Evolutionary conservation across 2,888 invertebrate genomes (phyloP), one percentile per base, ranked within the genome.

Genomic region (Himalopsyche anomala): DNA sequence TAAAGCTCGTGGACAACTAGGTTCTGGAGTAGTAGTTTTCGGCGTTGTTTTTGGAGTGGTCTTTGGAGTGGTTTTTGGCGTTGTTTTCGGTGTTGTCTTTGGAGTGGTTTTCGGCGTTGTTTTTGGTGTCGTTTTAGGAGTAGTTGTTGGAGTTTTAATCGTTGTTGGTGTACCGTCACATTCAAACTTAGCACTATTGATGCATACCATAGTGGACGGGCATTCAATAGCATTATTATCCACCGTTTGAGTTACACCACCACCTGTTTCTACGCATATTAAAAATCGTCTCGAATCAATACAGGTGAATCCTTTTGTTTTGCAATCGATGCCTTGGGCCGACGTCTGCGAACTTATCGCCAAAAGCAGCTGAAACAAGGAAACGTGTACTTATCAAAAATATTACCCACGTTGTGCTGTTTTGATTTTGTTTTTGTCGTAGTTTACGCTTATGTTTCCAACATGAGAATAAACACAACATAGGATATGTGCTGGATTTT

Each of bases 11-110:
- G 40, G 81, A 69, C 84, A 85, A 81, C 81, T 40, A 38, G 19
- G 62, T 3, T n/a, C 62, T 8, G 56, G 5, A 56, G 89, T 94
- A 91, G 54, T 80, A 56, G 62, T 80, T 81, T 82, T 28, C 0
- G 51, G 54, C 4, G 56, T 55, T 38, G 82, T 55, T 56, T 54
- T 56, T 12, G 56, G 17, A 38, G 82, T 56, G 9, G 82, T 55
- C 19, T 38, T 82, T 82, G 55, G 62, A 3, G 56, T 38, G 9
- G 56, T 62, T 28, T 62, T 62, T 62, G 62, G 62, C 55, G 84
- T 84, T 17, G 84, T 80, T 80, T 80, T 80, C 6, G 12, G 80
- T 2, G 80, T 80, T 3, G 51, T 80, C 54, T 81, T 81, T 28
- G 81, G 81, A n/a, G 81, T 81, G 15, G 81, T 81, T 81, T 81